Base-by-base conservation (phyloP, 1,140 invertebrate genomes). In the Plectus sambesii region DNA sequence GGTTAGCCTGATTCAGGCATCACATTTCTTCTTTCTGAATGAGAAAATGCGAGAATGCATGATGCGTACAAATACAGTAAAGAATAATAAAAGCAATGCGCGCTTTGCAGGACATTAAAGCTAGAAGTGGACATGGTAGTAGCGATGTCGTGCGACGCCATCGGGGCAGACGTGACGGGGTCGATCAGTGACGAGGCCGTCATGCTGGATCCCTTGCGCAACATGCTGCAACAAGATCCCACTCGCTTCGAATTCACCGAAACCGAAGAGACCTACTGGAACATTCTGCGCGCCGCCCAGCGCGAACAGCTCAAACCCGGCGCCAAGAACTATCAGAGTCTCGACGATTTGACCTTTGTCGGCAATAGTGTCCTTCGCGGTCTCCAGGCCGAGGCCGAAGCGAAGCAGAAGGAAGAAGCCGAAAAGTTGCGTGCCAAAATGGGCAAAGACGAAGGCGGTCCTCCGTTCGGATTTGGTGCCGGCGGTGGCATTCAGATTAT, bases 191-290 rank as follows among this genome's bases (percentile, higher is more conserved):
- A 27, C 26, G 33, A 36, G 9, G 36, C 29, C 2, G 17, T 25
- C n/a, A 20, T 40, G 27, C 24, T 30, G 24, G 19, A 33, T 2
- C 24, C 50, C 5, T 19, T 37, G 9, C 29, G 40, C 19, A 49
- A 41, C 2, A 25, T 27, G 17, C 43, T 56, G n/a, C 19, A 49
- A 15, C 53, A 55, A 25, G 53, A 56, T 55, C 54, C 54, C 5
- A 56, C 54, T 17, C 27, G 51, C 53, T 66, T 67, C 36, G 65
- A 67, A 20, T 62, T 66, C 43, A 55, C 60, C 17, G 44, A 54
- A n/a, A 50, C 65, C 8, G 63, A 66, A 27, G 51, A 59, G 37
- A 46, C 51, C 47, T 58, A 67, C 17, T 66, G 63, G 63, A 53
- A 54, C 25, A 38, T 55, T 29, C 41, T 66, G 5, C 47, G 63